Base-by-base conservation (phyloP, 2,888 invertebrate species). In the Epicampocera succincta region DNA sequence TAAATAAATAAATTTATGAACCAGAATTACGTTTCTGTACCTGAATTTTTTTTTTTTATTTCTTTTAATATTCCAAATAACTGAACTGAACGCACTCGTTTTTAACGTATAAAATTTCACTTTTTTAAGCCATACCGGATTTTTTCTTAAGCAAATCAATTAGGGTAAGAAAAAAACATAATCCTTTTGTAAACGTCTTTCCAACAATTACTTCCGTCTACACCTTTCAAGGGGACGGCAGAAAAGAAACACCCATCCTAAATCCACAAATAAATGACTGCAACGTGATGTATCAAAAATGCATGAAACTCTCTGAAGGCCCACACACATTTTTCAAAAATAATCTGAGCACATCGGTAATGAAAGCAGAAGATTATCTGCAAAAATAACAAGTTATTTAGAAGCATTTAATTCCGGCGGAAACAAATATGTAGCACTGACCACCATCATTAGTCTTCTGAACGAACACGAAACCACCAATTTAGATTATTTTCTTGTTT, bases 401-500 rank as follows among this genome's bases (percentile, higher is more conserved):
- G 40, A 75, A 60, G 72, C 13, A 82, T 72, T 82, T 82, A 75
- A 66, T 78, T 83, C 80, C 80, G 77, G 68, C 80, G 83, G 83
- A 83, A 83, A 68, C 78, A 80, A 78, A 75, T 78, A 52, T 69
- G 72, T 83, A 71, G 54, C 66, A 75, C 73, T 68, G 46, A 65
- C 38, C 65, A 54, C 50, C 33, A 61, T 54, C 15, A 72, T 29
- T 13, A 13, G n/a, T 4, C 13, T n/a, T 11, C 38, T 33, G 0
- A 29, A 11, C 38, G 21, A 17, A 21, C 46, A 38, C 46, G 46
- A 54, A 71, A 61, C 79, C 79, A 74, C 33, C 8, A 33, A 33
- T 33, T 33, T 33, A 9, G 33, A 40, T 66, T 44, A 33, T 33
- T 33, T 9, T 33, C n/a, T n/a, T n/a, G n/a, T 5, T 33, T 2